These are phyloP conservation scores for Accipiter virgatus DNA, from an alignment of 2,113 vertebrate species.

Conservation along the genomic window DNA sequence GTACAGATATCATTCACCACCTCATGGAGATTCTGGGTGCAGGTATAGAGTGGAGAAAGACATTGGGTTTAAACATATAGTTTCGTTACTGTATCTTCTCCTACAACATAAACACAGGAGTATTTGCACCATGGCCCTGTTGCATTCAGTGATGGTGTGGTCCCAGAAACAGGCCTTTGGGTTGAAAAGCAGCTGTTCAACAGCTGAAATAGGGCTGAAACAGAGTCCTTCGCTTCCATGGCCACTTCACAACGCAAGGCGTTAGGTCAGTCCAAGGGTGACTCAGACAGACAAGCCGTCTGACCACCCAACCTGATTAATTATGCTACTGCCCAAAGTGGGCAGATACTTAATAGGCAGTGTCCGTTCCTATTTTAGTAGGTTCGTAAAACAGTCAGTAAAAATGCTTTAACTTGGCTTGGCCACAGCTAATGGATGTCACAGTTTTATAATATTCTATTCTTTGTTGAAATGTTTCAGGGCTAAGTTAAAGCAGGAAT, in stretches of 20 bases:
- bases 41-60: neutral
- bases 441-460: neutral
- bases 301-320: neutral
- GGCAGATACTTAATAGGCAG: neutral
- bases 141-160: neutral
- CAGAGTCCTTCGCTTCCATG: neutral
- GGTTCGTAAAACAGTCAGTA: neutral
- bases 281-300: neutral
- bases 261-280: neutral
- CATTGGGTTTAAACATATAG: fast-evolving
- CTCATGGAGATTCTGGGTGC: neutral
- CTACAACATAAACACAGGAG: neutral
- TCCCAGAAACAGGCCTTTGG: neutral
- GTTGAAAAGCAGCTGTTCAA: neutral
- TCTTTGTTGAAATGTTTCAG: neutral
- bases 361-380: neutral
- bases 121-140: neutral
- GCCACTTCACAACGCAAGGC: neutral
- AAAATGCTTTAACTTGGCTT: neutral
- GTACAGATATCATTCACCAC: neutral
- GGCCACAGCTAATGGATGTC: neutral
- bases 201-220: neutral
- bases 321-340: neutral
- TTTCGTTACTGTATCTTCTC: neutral
- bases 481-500: neutral